Evolutionary conservation across 2,797 vertebrate species (phyloP).

Genomic region (Tokudaia muenninki): DNA sequence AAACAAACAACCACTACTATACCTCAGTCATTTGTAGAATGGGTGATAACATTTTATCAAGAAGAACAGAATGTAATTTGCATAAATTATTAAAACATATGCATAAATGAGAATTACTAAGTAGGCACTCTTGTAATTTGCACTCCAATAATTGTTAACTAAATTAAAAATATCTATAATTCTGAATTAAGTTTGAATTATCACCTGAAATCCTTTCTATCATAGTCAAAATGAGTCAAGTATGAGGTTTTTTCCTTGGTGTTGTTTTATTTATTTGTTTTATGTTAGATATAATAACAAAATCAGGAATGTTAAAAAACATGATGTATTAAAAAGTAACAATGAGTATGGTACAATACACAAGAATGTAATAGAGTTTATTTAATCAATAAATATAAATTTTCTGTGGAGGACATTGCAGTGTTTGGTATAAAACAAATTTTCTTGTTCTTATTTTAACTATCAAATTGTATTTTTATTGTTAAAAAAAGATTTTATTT

Average conservation of each 20-base stretch:
- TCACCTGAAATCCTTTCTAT: conserved; percentile 80
- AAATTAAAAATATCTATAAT: conserved; percentile 80
- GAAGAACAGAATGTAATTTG: conserved; percentile 84
- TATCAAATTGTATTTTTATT: conserved; percentile 30
- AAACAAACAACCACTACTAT: conserved; percentile 79
- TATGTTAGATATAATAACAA: conserved; percentile 78
- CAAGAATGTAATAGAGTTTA: conserved; percentile 64
- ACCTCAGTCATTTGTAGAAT: conserved; percentile 80
- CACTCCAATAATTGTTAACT: conserved; percentile 81
- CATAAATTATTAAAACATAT: conserved; percentile 87
- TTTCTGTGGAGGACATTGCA: conserved; percentile 39
- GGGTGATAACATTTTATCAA: conserved; percentile 87
- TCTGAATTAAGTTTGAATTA: conserved; percentile 82
- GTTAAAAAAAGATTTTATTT: conserved; percentile 73
- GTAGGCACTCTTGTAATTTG: conserved; percentile 82
- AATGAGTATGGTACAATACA: conserved; percentile 60
- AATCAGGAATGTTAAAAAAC: conserved; percentile 71
- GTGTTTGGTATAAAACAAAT: background rate
- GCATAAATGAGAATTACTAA: conserved; percentile 82
- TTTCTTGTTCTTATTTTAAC: conserved; percentile 64
- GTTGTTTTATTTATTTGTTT: background rate
- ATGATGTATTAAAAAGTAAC: conserved; percentile 67
- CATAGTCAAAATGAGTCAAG: conserved; percentile 58
- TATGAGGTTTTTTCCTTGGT: background rate
- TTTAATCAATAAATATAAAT: conserved; percentile 73